Conservation (phyloP, 2,797 vertebrate genomes). For the Mormyrus proboscirostris region DNA sequence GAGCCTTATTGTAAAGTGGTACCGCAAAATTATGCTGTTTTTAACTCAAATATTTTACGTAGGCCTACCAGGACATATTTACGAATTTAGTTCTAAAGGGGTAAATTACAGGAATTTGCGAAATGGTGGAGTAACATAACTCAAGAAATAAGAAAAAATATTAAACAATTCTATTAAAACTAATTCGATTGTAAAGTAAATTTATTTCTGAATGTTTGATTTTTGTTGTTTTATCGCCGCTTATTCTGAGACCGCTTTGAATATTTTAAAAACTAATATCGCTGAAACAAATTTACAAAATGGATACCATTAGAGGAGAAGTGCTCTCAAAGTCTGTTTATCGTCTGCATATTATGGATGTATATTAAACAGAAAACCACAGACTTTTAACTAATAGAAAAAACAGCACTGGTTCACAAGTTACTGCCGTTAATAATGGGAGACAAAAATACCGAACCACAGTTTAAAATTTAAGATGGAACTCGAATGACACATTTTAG, state of each 20-base stretch:
- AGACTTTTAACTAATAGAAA: background rate
- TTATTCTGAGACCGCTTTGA: background rate
- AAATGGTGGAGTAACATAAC: background rate
- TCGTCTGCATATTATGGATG: background rate
- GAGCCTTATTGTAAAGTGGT: background rate
- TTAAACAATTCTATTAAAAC: background rate
- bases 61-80: background rate
- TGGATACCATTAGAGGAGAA: background rate
- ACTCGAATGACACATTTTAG: background rate
- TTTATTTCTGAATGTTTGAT: background rate
- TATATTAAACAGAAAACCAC: background rate
- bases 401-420: background rate
- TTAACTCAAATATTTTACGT: background rate
- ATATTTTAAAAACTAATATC: background rate
- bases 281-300: background rate
- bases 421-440: background rate
- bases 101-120: background rate
- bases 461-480: background rate
- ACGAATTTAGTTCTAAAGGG: background rate
- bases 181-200: background rate
- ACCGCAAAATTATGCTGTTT: background rate
- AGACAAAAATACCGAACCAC: background rate
- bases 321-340: background rate
- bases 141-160: background rate
- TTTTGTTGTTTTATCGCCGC: background rate